These are phyloP conservation scores for Spatulosminthurus flaviceps DNA, from an alignment of 2,888 invertebrate genomes.

Conservation along the genomic window DNA sequence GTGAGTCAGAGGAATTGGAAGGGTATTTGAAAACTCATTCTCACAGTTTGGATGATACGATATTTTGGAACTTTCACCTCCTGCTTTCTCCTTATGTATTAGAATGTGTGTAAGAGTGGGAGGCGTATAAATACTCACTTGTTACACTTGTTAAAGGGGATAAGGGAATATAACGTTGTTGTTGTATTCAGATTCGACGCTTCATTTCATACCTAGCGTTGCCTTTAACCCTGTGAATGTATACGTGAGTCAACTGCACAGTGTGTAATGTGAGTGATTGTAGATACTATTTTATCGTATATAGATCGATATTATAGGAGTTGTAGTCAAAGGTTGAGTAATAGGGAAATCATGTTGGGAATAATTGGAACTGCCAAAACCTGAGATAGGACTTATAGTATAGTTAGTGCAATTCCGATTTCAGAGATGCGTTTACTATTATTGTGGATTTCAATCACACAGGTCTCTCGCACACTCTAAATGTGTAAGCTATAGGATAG, in stretches of 20 bases:
- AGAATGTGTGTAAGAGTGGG: not conserved
- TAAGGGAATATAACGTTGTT: not conserved
- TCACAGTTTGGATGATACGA: not conserved
- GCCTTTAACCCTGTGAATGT: conserved; percentile 1
- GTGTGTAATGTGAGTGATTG: not conserved
- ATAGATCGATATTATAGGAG: too few relatives aligned
- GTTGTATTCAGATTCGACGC: not conserved
- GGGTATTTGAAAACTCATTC: not conserved
- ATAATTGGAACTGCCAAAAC: conserved; percentile 16
- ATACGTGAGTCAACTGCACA: not conserved
- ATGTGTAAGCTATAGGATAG: too few relatives aligned
- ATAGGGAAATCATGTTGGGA: conserved; percentile 6
- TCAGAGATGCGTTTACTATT: not conserved
- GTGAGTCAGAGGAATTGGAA: not conserved
- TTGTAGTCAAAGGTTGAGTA: conserved; percentile 15
- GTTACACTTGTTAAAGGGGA: not conserved
- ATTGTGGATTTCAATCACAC: not conserved
- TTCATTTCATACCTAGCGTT: not conserved
- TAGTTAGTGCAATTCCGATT: too few relatives aligned
- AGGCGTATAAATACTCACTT: not conserved
- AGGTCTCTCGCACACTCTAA: not conserved
- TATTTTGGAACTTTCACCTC: not conserved
- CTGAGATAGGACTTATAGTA: not conserved
- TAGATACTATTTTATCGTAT: not conserved
- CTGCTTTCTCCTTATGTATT: not conserved